These are phyloP conservation scores for Morpho achilles DNA, from an alignment of 2,888 invertebrate species.

Conservation along the genomic window DNA sequence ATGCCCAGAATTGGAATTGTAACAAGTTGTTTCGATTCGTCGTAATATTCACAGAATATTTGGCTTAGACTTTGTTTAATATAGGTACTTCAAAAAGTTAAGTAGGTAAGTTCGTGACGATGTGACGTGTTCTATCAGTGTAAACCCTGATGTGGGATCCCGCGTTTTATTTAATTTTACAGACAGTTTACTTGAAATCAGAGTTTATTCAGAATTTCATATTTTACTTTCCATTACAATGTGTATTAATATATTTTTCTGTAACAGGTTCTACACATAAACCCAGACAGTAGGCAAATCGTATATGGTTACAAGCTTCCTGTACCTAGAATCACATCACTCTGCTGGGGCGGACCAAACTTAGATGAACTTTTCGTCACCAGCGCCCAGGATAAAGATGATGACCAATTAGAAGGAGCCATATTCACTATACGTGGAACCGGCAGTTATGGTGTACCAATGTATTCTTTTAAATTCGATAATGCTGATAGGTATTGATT, in stretches of 20 bases:
- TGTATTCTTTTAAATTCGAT: conserved; percentile 44
- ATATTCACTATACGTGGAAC: conserved; percentile 56
- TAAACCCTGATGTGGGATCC: no score
- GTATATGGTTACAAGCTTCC: conserved; percentile 75
- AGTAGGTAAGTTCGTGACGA: no score
- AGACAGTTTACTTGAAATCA: no score
- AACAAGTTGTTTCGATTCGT: no score
- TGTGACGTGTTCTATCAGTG: no score
- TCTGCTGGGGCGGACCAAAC: conserved; percentile 82
- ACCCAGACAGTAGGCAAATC: conserved; percentile 70
- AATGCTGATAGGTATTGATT: conserved; percentile 52
- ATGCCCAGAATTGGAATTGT: no score
- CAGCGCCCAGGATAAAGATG: conserved; percentile 44
- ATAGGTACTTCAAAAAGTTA: no score
- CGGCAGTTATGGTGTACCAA: conserved; percentile 46
- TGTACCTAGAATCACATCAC: conserved; percentile 78
- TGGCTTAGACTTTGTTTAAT: no score
- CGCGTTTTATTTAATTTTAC: no score
- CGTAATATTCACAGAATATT: no score
- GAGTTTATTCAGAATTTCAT: no score
- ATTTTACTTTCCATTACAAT: no score
- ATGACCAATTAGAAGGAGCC: conserved; percentile 53
- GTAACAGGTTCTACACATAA: conserved; percentile 75
- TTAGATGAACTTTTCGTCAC: conserved; percentile 83
- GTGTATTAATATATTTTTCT: not conserved